Evolutionary conservation across 1,140 invertebrate genomes (phyloP).

Genomic region (Cotesia vestalis): DNA sequence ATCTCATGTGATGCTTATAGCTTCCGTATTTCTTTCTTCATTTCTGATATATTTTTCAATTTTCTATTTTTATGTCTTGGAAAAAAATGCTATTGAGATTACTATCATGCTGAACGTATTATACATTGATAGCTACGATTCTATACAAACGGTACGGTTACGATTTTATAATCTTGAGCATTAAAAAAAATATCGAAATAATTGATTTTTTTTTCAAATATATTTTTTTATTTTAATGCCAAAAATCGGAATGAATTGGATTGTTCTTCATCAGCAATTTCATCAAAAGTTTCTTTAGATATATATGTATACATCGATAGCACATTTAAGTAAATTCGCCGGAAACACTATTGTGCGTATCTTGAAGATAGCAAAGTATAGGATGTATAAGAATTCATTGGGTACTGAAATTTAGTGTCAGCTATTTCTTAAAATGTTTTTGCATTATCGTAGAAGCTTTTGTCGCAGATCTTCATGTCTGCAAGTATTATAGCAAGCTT

Average conservation of each 20-base stretch:
- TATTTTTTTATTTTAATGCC: not conserved
- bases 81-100: conserved; percentile 13
- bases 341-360: conserved; percentile 13
- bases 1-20: conserved; percentile 51
- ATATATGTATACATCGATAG: conserved; percentile 16
- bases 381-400: not conserved
- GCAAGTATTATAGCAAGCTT: not conserved
- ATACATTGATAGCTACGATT: not conserved
- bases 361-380: not conserved
- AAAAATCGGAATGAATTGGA: conserved; percentile 6
- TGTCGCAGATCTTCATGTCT: not conserved
- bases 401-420: conserved; percentile 11
- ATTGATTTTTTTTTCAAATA: not conserved
- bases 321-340: not conserved
- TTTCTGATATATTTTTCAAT: not conserved
- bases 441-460: conserved; percentile 5
- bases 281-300: conserved; percentile 20
- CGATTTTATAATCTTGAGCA: too few species aligned
- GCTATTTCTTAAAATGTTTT: conserved; percentile 16
- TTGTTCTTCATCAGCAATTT: conserved; percentile 34
- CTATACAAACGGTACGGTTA: too few species aligned
- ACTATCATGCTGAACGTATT: conserved; percentile 19
- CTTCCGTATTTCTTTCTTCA: conserved; percentile 36
- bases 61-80: not conserved
- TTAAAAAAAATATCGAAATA: not conserved